A percentile compares a stretch with the other conserved stretches of the same genome.
These are phyloP conservation scores for Petroica traversi DNA, from an alignment of 2,113 vertebrate species.

Conservation along the genomic window DNA sequence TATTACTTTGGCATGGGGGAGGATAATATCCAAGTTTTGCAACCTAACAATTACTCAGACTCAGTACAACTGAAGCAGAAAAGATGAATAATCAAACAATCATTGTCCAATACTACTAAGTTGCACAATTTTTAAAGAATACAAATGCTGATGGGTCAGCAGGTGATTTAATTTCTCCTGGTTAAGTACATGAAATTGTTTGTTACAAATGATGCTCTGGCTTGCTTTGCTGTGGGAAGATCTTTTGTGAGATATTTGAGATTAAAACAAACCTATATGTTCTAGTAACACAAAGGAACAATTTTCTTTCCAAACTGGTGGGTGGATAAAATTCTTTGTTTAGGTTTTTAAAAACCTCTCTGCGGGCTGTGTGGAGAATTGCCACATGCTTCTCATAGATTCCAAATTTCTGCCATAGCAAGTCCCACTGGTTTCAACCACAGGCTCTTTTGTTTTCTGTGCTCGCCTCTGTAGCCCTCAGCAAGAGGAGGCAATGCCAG, in stretches of 20 bases:
- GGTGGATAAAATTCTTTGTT: constrained; percentile 66
- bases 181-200: background rate
- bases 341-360: constrained; percentile 9
- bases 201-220: background rate
- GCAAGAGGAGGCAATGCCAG: constrained; percentile 25
- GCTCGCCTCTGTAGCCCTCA: constrained; percentile 35
- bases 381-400: constrained; percentile 80
- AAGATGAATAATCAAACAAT: background rate
- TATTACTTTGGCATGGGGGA: background rate
- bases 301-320: constrained; percentile 60
- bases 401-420: constrained; percentile 78
- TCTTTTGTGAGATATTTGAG: constrained; percentile 45
- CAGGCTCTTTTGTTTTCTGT: constrained; percentile 73
- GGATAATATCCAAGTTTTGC: background rate
- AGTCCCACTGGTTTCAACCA: constrained; percentile 68
- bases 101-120: background rate
- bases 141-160: background rate
- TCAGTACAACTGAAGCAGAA: background rate
- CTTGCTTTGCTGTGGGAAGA: constrained; percentile 28
- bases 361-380: constrained; percentile 53
- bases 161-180: background rate
- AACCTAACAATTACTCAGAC: background rate
- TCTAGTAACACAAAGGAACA: constrained; percentile 71
- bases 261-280: constrained; percentile 66
- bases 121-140: background rate